A percentile compares a stretch with the other conserved stretches of the same genome.
These are phyloP conservation scores for Hypomecis punctinalis DNA, from an alignment of 2,888 invertebrate species.

Conservation along the genomic window DNA sequence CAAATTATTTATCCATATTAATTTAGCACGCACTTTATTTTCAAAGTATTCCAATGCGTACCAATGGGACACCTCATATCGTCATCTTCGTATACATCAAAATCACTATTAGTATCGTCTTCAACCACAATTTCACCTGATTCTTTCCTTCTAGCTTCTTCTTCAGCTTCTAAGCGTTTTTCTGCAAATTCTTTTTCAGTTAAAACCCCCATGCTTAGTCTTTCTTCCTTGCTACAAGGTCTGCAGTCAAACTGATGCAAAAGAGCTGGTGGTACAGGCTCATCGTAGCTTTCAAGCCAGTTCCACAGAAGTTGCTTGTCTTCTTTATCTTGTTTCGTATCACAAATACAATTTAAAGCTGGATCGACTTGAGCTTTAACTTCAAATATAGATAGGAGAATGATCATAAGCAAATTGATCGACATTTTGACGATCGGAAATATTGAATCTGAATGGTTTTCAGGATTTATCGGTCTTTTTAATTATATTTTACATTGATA, in stretches of 20 bases:
- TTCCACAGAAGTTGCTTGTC: neutral
- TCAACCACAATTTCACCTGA: too few species aligned
- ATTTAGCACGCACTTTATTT: too few species aligned
- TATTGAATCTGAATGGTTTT: neutral
- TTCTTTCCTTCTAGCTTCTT: neutral
- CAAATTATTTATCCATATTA: too few species aligned
- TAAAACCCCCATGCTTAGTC: neutral
- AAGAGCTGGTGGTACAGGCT: neutral
- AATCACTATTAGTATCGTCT: too few species aligned
- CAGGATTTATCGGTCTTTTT: neutral
- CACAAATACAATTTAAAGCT: neutral
- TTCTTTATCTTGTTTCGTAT: neutral
- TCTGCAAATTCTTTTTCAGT: neutral
- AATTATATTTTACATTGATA: neutral
- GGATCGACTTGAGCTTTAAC: neutral
- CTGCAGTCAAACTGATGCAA: slow-evolving; percentile 2
- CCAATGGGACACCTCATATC: too few species aligned
- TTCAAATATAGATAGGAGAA: neutral
- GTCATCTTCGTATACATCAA: too few species aligned
- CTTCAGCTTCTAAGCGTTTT: neutral
- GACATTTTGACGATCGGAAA: slow-evolving; percentile 1
- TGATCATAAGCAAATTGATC: neutral
- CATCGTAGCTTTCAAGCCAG: neutral
- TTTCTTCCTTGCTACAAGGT: neutral
- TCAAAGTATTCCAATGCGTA: too few species aligned